A percentile compares a stretch with the other conserved stretches of the same genome.
phyloP scores from a whole-genome alignment of 2,888 invertebrate species.

The Sturmia bella region DNA sequence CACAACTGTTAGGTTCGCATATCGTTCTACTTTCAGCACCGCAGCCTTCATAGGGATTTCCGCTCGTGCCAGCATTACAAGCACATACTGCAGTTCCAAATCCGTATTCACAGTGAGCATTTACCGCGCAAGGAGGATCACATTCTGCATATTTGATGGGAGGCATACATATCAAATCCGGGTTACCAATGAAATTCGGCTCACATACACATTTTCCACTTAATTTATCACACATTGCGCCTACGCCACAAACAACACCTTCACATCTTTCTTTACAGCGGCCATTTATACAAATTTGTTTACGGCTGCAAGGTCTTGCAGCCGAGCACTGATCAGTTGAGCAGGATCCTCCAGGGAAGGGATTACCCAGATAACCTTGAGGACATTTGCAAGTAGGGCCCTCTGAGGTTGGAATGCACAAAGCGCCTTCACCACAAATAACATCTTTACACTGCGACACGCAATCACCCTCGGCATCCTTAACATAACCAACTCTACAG shows the following conservation, averaged over 20 bases:
- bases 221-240: conserved; percentile 91
- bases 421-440: conserved; percentile 91
- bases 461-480: conserved; percentile 91
- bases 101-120: conserved; percentile 94
- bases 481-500: conserved; percentile 91
- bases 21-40: conserved; percentile 87
- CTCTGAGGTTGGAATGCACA: conserved; percentile 91
- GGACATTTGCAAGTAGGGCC: conserved; percentile 95
- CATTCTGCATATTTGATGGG: conserved; percentile 91
- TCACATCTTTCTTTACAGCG: conserved; percentile 95
- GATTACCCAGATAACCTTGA: conserved; percentile 93
- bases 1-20: conserved; percentile 89
- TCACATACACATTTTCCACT: conserved; percentile 93
- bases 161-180: conserved; percentile 94
- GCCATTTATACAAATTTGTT: conserved; percentile 92
- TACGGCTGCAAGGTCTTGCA: conserved; percentile 88
- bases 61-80: conserved; percentile 91
- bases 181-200: conserved; percentile 93
- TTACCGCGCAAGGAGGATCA: conserved; percentile 89
- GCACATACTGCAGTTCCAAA: conserved; percentile 87
- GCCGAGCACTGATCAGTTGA: conserved; percentile 91
- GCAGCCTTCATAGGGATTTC: conserved; percentile 94
- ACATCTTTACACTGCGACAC: conserved; percentile 86
- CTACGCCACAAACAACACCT: conserved; percentile 92
- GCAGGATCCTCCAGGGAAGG: conserved; percentile 94